Percentiles rank a stretch among this genome's conserved stretches.
Conservation (phyloP, 2,113 vertebrate species). For the Siniperca chuatsi region DNA sequence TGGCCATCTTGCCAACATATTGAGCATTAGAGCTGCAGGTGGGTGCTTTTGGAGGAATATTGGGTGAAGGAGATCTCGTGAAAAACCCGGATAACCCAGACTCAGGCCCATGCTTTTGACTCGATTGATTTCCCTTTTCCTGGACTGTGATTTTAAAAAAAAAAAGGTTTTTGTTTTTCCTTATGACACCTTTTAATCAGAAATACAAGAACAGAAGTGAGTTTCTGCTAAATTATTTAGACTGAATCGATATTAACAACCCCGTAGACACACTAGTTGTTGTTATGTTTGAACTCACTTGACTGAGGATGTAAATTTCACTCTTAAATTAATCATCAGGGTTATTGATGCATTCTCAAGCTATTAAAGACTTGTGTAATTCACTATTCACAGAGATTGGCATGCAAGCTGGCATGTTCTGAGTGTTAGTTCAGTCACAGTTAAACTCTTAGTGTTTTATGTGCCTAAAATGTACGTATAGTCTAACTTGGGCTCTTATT, state of each 20-base stretch:
- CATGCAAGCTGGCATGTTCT: background rate
- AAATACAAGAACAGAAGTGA: constrained; percentile 2
- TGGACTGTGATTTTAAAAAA: background rate
- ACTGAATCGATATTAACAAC: background rate
- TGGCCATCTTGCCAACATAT: constrained; percentile 18
- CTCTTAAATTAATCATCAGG: constrained; percentile 18
- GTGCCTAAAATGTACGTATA: background rate
- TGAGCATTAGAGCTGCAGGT: constrained; percentile 31
- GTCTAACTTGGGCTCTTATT: background rate
- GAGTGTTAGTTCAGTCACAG: background rate
- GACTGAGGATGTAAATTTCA: constrained; percentile 7
- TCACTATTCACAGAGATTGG: constrained; percentile 9
- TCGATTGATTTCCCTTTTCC: background rate
- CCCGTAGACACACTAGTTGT: constrained; percentile 5
- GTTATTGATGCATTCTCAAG: constrained; percentile 11
- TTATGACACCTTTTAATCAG: background rate
- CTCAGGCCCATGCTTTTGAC: background rate
- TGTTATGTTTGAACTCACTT: constrained; percentile 6
- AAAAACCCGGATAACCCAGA: constrained; percentile 6
- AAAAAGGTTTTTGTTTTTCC: background rate
- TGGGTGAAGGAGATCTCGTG: constrained; percentile 23
- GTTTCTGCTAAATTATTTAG: constrained; percentile 16
- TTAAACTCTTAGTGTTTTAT: background rate
- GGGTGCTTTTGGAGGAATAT: constrained; percentile 12
- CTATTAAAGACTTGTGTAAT: constrained; percentile 15